Evolutionary conservation across 2,797 vertebrate genomes (phyloP).

Genomic region (Sebastes kiyomatsui): DNA sequence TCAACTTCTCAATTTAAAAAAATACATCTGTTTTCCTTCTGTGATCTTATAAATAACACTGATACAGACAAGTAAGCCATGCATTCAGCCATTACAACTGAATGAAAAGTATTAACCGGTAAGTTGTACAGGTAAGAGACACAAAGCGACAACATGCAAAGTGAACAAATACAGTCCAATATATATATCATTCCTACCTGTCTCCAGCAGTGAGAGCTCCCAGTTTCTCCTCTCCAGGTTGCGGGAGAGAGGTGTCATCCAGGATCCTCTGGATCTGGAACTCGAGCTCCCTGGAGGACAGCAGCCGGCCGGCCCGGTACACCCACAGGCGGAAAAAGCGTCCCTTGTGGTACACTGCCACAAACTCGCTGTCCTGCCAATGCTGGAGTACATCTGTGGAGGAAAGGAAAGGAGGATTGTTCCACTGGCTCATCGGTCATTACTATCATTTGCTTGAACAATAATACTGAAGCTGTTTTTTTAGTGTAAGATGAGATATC

Average conservation of each 20-base stretch:
- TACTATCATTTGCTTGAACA: background rate
- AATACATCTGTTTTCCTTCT: background rate
- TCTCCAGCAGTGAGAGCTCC: conserved; percentile 88
- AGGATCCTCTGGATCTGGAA: conserved; percentile 88
- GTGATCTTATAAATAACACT: background rate
- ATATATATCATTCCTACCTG: conserved; percentile 70
- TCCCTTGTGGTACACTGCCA: conserved; percentile 87
- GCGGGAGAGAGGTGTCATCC: conserved; percentile 80
- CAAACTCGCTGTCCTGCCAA: conserved; percentile 86
- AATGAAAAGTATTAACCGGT: background rate
- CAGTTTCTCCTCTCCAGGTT: conserved; percentile 86
- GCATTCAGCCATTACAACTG: background rate
- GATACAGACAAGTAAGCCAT: background rate
- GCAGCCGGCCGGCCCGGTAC: conserved; percentile 82
- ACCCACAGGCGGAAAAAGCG: conserved; percentile 87
- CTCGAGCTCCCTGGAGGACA: conserved; percentile 86
- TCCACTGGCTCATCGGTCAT: background rate
- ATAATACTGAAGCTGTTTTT: background rate
- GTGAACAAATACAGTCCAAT: too few species aligned
- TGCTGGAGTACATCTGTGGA: conserved; percentile 85
- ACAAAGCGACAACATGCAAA: background rate
- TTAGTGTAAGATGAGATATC: background rate
- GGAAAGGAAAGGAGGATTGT: background rate
- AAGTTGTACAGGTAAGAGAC: background rate
- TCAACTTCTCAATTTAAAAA: background rate